Conservation (phyloP, 2,797 vertebrate species). For the Myotis findleyi region DNA sequence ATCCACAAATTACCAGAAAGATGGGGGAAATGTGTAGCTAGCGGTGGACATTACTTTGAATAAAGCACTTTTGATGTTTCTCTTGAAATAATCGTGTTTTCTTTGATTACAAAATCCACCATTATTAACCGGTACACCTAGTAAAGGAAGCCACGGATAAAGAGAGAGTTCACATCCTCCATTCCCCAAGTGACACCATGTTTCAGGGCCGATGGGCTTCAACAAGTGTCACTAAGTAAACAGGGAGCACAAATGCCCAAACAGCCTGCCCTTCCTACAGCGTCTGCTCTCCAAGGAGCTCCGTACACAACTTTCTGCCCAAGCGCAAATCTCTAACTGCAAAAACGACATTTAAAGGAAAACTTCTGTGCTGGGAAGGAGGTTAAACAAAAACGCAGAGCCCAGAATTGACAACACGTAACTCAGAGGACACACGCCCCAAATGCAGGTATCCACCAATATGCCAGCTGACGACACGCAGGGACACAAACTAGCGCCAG, state of each 20-base stretch:
- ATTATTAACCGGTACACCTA: no score
- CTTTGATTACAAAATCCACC: no score
- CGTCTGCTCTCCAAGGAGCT: neutral
- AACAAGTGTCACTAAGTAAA: neutral
- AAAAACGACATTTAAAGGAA: neutral
- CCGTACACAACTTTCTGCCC: neutral
- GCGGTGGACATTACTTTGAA: no score
- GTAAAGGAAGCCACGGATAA: neutral
- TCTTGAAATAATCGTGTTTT: no score
- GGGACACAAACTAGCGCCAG: neutral
- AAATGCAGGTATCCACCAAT: neutral
- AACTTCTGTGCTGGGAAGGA: neutral
- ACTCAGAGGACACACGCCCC: neutral
- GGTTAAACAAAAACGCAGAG: neutral
- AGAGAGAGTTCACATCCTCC: neutral
- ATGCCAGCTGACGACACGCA: neutral
- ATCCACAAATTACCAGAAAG: no score
- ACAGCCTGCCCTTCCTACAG: neutral
- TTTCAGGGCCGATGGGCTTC: neutral
- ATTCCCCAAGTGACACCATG: neutral
- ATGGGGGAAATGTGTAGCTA: no score
- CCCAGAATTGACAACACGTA: neutral
- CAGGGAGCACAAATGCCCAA: neutral
- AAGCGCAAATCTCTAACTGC: neutral
- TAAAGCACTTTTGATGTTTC: no score